phyloP scores from a whole-genome alignment of 2,113 vertebrate genomes.

The Axis porcinus region DNA sequence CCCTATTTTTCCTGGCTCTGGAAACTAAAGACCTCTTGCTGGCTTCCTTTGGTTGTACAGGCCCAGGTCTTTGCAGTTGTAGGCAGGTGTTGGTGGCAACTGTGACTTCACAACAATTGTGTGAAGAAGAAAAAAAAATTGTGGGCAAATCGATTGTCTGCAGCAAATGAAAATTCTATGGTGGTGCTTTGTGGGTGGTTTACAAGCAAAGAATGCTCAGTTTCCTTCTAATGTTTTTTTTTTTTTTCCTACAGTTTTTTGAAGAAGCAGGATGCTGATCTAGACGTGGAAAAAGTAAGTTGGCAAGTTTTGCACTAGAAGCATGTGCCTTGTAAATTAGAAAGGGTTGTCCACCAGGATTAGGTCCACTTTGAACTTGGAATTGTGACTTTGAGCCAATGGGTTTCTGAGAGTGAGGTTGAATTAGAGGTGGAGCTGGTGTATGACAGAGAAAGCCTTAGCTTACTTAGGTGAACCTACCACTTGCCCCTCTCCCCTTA shows the following conservation, averaged over 20 bases:
- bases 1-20: not conserved
- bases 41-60: not conserved
- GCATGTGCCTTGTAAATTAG: not conserved
- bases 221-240: conserved; percentile 45
- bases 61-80: conserved; percentile 1
- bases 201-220: not conserved
- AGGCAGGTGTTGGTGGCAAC: conserved; percentile 55
- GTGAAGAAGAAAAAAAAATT: conserved; percentile 11
- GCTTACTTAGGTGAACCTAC: not conserved
- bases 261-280: conserved; percentile 53
- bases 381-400: not conserved
- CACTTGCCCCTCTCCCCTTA: not conserved
- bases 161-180: conserved; percentile 60
- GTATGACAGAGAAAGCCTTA: not conserved
- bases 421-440: not conserved
- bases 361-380: not conserved
- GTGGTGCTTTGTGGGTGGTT: conserved; percentile 43
- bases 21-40: not conserved
- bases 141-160: conserved; percentile 21
- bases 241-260: conserved; percentile 36
- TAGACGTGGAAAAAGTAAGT: conserved; percentile 36
- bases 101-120: conserved; percentile 67
- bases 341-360: rapidly evolving
- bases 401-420: not conserved
- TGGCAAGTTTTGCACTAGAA: not conserved